phyloP scores from a whole-genome alignment of 2,888 invertebrate species.

The Atethmia centrago region DNA sequence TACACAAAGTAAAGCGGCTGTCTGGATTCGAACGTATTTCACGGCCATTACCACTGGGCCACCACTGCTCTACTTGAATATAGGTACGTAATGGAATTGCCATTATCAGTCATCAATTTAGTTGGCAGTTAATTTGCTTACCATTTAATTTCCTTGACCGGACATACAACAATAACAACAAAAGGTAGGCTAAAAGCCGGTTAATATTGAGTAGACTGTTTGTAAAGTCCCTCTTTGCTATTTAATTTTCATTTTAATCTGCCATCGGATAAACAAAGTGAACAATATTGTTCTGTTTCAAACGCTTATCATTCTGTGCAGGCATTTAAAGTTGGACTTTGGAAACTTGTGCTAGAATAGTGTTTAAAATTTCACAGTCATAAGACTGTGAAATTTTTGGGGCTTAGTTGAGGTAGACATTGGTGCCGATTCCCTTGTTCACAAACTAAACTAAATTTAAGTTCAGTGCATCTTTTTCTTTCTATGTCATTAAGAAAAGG shows the following conservation, averaged over 20 bases:
- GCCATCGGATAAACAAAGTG: slow-evolving; percentile 41
- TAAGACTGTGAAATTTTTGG: slow-evolving; percentile 26
- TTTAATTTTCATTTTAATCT: slow-evolving; percentile 56
- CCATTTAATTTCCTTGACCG: neutral
- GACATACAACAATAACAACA: slow-evolving; percentile 14
- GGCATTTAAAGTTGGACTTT: slow-evolving; percentile 44
- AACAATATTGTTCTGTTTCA: slow-evolving; percentile 51
- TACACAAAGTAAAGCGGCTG: no score
- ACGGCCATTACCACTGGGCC: no score
- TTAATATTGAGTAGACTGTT: slow-evolving; percentile 34
- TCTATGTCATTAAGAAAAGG: no score
- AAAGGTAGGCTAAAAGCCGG: slow-evolving; percentile 19
- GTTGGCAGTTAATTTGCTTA: neutral
- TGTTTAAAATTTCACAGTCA: no score
- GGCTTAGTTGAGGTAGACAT: slow-evolving; percentile 11
- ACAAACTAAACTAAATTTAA: no score
- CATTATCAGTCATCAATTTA: no score
- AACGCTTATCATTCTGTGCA: slow-evolving; percentile 51
- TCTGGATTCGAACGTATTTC: no score
- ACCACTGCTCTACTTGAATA: no score
- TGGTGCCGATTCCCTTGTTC: no score
- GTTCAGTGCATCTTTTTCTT: no score
- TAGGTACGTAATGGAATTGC: no score
- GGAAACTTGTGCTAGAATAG: slow-evolving; percentile 36
- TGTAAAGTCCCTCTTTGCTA: slow-evolving; percentile 34